phyloP scores from a whole-genome alignment of 2,888 invertebrate species.

The Drosophila barbarae region DNA sequence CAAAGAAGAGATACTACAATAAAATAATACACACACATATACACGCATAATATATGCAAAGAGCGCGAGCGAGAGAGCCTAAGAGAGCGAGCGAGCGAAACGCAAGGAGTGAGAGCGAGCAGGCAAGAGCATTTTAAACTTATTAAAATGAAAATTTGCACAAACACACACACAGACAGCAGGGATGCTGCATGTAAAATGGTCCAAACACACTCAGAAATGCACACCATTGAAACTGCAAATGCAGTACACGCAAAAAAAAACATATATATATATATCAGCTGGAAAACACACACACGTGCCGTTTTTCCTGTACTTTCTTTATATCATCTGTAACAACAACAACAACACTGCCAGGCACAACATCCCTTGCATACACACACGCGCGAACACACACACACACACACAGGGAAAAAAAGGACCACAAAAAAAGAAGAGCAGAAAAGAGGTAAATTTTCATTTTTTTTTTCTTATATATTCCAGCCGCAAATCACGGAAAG shows the following conservation, averaged over 20 bases:
- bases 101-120: constrained; percentile 8
- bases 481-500: constrained; percentile 8
- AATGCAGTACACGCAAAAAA: constrained; percentile 16
- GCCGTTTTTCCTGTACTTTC: constrained; percentile 26
- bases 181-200: constrained; percentile 23
- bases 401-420: constrained; percentile 6
- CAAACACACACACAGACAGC: not conserved
- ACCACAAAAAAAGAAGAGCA: constrained; percentile 5
- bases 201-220: constrained; percentile 10
- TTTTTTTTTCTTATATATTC: constrained; percentile 3
- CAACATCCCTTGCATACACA: constrained; percentile 37
- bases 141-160: constrained; percentile 38
- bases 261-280: constrained; percentile 7
- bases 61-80: not conserved
- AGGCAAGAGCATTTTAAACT: constrained; percentile 28
- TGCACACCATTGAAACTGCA: constrained; percentile 12
- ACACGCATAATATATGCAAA: constrained; percentile 19
- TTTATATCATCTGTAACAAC: constrained; percentile 35
- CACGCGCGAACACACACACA: constrained; percentile 1
- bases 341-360: constrained; percentile 18
- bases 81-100: constrained; percentile 4
- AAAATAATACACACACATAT: constrained; percentile 18
- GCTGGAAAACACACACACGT: constrained; percentile 26
- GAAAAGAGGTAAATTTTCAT: constrained; percentile 12
- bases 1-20: constrained; percentile 23